Base-by-base conservation (phyloP, 2,797 vertebrate genomes). In the Urocyon cinereoargenteus region DNA sequence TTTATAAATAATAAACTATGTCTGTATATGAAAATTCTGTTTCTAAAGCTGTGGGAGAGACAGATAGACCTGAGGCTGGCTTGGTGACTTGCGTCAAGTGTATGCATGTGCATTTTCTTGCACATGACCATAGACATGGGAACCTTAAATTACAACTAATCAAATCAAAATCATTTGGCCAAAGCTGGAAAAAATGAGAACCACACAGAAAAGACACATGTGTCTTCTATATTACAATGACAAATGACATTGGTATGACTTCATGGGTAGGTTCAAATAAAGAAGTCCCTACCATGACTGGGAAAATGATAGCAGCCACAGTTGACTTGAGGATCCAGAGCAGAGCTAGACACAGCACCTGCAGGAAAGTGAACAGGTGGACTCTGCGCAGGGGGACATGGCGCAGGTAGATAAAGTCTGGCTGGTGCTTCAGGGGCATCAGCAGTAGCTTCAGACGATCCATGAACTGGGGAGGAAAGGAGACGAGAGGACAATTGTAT, bases 291-390 rank as follows among this genome's bases (percentile, higher is more conserved):
- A 99, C 99, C 99, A 99, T 99, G 97, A 99, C 99, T 19, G 99
- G 99, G 98, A 99, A 99, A 77, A 99, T 95, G 93, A 99, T 99
- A 92, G 99, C 99, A 11, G 99, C 99, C 98, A 99, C 99, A 0
- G 99, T 99, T 68, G 99, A 99, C 98, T 99, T 99, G 93, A 99
- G 99, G 98, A 99, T 98, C 99, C 99, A 99, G 95, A 99, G 99
- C 88, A 99, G 98, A 28, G 99, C 99, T 98, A 99, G 98, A 97
- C 99, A 99, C 62, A 99, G 96, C 79, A 99, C 85, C 98, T 99
- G 99, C 97, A 99, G 98, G 98, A 99, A 99, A 62, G 99, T 99
- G 98, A 99, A 99, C 77, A 99, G 99, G 97, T 99, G 99, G 79
- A 99, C 99, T 79, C 99, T 99, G 97, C 99, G 99, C 88, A 99